phyloP scores from a whole-genome alignment of 2,113 vertebrate species.

The Rhipidura dahli region DNA sequence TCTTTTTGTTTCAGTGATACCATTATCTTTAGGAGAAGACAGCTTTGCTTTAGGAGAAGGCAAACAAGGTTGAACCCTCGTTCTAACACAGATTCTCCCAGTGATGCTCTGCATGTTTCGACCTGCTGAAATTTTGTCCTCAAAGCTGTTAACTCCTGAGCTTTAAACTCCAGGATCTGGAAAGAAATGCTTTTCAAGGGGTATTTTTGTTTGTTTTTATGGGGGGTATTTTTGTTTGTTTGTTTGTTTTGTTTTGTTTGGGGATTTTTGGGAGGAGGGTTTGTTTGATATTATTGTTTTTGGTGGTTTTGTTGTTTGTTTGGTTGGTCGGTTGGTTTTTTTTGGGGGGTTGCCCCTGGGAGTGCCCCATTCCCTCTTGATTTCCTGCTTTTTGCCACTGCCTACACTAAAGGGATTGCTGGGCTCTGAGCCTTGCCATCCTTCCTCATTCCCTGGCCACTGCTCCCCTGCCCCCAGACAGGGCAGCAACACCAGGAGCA shows the following conservation, averaged over 20 bases:
- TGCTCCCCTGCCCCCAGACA: not conserved
- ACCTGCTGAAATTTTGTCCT: not conserved
- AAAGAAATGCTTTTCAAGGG: not conserved
- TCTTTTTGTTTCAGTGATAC: not conserved
- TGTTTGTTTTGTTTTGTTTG: not conserved
- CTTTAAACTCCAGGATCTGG: not conserved
- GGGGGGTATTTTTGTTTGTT: no score
- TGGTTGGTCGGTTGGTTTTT: not conserved
- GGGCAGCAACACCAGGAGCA: not conserved
- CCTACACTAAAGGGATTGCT: not conserved
- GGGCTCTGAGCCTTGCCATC: not conserved
- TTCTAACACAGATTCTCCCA: not conserved
- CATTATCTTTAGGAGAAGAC: not conserved
- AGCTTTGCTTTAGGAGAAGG: not conserved
- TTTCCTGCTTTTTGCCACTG: not conserved
- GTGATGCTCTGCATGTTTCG: not conserved
- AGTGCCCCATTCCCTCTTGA: not conserved
- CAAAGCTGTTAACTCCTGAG: not conserved
- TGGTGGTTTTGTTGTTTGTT: not conserved
- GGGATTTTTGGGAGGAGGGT: not conserved
- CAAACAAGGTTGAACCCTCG: accelerated
- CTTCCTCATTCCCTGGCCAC: not conserved
- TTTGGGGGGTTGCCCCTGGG: not conserved
- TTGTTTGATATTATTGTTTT: not conserved
- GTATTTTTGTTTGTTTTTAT: no score